These are phyloP conservation scores for Melanophora roralis DNA, from an alignment of 2,888 invertebrate species.

Conservation along the genomic window DNA sequence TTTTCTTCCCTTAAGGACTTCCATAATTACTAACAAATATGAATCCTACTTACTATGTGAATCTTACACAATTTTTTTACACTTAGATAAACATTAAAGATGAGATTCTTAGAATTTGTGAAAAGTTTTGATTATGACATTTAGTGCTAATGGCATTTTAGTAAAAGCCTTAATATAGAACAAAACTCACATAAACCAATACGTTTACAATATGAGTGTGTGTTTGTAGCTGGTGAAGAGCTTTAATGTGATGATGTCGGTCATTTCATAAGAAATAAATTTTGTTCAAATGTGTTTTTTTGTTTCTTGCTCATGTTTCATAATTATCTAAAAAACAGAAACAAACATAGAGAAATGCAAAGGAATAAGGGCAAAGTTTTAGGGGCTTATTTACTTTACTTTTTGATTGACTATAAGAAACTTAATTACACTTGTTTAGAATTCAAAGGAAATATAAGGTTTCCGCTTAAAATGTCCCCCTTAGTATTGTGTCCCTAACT, in stretches of 20 bases:
- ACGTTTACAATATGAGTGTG: too few relatives aligned
- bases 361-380: too few relatives aligned
- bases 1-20: slow-evolving; percentile 8
- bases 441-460: too few relatives aligned
- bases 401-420: too few relatives aligned
- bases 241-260: not conserved
- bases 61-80: too few relatives aligned
- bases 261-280: slow-evolving; percentile 15
- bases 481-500: too few relatives aligned
- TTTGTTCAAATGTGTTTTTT: not conserved
- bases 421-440: too few relatives aligned
- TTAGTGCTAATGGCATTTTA: slow-evolving; percentile 11
- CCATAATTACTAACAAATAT: slow-evolving; percentile 5
- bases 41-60: not conserved
- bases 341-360: not conserved
- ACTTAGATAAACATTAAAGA: not conserved
- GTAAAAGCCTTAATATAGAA: not conserved
- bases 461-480: too few relatives aligned
- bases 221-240: not conserved
- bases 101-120: not conserved
- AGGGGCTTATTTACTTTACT: too few relatives aligned
- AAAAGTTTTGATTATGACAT: slow-evolving; percentile 32
- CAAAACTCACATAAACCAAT: not conserved
- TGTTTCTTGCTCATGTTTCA: not conserved
- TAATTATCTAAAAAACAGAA: not conserved